Base-by-base conservation (phyloP, 2,797 vertebrate species). In the Sciurus vulgaris region DNA sequence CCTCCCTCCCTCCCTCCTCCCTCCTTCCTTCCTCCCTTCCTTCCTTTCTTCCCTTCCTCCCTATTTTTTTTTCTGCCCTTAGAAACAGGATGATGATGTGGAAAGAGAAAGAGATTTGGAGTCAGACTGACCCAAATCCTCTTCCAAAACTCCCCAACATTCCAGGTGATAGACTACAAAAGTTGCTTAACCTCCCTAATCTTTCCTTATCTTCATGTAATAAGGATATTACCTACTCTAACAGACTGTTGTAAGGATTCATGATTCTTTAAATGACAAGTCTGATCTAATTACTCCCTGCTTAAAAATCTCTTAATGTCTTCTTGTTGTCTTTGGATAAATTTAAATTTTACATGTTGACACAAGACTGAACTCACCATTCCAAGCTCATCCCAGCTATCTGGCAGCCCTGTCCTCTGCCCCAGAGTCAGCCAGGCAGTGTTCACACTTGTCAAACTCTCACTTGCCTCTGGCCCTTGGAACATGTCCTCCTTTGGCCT, bases 101-200 rank as follows among this genome's bases (percentile, higher is more conserved):
- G 79, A 86, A 93, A 79, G 78, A 94, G 69, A 90, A 86, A 41
- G 41, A 65, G 73, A 72, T 84, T 73, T 87, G 85, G 95, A 97
- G 96, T 97, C 96, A 92, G 51, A 82, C 54, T 96, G 96, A 96
- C 95, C 93, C 0, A 5, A 49, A 61, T 89, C 69, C 22, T 94
- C 56, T 15, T 89, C 79, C 76, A 78, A 77, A 86, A 61, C 77
- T 51, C 41, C 33, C 26, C 20, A 61, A 20, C 47, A 18, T 90
- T 81, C 96, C 72, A 95, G 89, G 35, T 82, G 24, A 84, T 95
- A 94, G 91, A n/a, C 70, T 63, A 26, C 67, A 54, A n/a, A 90
- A 74, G 61, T 77, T 74, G 38, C 86, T 92, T 56, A 59, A 8
- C 28, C 12, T 92, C 73, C 7, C 77, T 95, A 79, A 63, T 77